These are phyloP conservation scores for Drosophila ustulata DNA, from an alignment of 2,888 invertebrate genomes.

Conservation along the genomic window DNA sequence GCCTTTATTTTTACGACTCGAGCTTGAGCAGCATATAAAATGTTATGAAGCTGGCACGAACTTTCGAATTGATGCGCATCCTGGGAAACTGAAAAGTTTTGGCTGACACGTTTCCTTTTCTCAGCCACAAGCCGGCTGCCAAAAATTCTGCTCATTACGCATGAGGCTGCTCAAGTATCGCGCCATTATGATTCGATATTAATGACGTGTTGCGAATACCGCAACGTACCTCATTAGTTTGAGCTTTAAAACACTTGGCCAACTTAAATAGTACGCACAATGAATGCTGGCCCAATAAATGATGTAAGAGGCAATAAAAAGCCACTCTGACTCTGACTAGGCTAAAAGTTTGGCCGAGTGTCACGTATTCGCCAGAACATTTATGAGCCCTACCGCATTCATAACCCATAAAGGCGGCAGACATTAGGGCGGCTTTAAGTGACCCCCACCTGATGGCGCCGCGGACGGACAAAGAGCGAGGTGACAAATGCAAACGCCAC, in stretches of 20 bases:
- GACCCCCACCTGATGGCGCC: conserved; percentile 31
- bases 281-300: conserved; percentile 62
- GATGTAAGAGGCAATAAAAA: conserved; percentile 59
- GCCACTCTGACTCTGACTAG: conserved; percentile 13
- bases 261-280: conserved; percentile 14
- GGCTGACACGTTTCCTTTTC: conserved; percentile 41
- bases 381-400: conserved; percentile 10
- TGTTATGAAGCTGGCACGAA: conserved; percentile 10
- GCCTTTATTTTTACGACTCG: not conserved
- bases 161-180: conserved; percentile 43
- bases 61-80: conserved; percentile 61
- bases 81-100: conserved; percentile 45
- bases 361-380: conserved; percentile 9
- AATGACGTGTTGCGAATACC: conserved; percentile 46
- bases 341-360: not conserved
- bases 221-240: conserved; percentile 8
- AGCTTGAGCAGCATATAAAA: conserved; percentile 15
- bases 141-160: conserved; percentile 52
- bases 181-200: conserved; percentile 45
- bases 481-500: conserved; percentile 33
- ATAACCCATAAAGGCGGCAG: conserved; percentile 66
- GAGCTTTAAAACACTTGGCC: conserved; percentile 1
- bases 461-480: conserved; percentile 13
- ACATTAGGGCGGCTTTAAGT: conserved; percentile 61
- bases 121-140: conserved; percentile 42